Base-by-base conservation (phyloP, 1,140 invertebrate genomes). In the Monochamus saltuarius region DNA sequence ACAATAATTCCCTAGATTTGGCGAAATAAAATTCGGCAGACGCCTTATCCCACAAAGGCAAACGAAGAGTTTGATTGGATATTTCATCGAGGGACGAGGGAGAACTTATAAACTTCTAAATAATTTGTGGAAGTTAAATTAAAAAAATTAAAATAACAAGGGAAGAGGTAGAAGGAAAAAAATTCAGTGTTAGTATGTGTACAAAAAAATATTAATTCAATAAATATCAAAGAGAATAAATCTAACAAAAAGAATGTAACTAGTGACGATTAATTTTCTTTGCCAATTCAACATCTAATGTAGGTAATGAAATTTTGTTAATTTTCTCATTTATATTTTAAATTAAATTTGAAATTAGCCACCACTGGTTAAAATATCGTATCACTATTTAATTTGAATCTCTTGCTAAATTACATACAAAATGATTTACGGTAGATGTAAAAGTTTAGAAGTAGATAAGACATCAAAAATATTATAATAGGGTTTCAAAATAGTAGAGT, bases 1-100 rank as follows among this genome's bases (percentile, higher is more conserved):
- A 84, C 0, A 89, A 73, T 1, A 88, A 73, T 74, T 88, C 87
- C 1, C 86, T 80, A 0, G 87, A 88, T 64, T 87, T 87, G 4
- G 87, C 85, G 61, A 89, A 88, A 68, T 85, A 87, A 65, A 88
- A 88, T 71, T 89, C 87, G 0, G 87, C 86, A 6, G 85, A 87
- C 6, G 87, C 85, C 73, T 86, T 85, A 71, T 88, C 87, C 83
- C 87, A 89, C 1, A 88, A 71, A 2, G 87, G 86, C 19, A 88
- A 74, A 58, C 85, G 82, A 37, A 85, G 71, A 0, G 81, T 81
- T 37, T 56, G 64, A 17, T 65, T 61, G 7, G 68, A 59, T 19
- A 64, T 59, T 40, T 74, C 70, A 38, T 75, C 73, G 7, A 74
- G 57, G 13, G 74, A 75, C 2, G 73, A 73, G 45, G 73, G 62